These are phyloP conservation scores for Belgica antarctica DNA, from an alignment of 2,888 invertebrate genomes.

Conservation along the genomic window DNA sequence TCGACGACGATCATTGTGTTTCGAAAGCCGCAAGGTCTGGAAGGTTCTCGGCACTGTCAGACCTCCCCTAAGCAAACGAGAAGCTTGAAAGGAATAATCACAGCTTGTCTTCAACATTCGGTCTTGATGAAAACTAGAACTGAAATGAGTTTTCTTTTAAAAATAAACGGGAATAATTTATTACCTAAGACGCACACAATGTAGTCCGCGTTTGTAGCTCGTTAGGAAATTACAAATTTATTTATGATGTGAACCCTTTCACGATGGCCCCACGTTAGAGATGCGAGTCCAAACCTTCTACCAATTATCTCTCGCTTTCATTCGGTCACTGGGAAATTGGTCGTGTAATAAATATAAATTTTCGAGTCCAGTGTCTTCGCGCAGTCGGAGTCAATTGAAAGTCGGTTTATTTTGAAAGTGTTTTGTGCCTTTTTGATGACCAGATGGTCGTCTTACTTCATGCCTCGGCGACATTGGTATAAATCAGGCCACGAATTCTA, in stretches of 20 bases:
- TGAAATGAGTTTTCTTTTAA: not conserved
- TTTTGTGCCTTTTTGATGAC: not conserved
- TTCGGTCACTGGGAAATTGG: not conserved
- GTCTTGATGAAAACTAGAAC: no score
- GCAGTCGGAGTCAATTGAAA: no score
- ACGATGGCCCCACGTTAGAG: no score
- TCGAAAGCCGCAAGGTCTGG: no score
- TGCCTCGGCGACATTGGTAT: not conserved
- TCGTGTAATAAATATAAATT: not conserved
- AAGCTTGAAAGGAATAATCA: no score
- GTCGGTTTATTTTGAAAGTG: not conserved
- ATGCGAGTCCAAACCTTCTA: no score
- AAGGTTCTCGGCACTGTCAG: no score
- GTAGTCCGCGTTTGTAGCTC: slow-evolving; percentile 24
- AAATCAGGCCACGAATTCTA: slow-evolving; percentile 7
- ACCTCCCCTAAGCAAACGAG: no score
- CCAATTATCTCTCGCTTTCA: no score
- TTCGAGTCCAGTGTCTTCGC: no score
- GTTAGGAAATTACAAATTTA: slow-evolving; percentile 33
- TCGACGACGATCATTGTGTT: no score
- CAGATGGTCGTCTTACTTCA: not conserved
- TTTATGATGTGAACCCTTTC: not conserved
- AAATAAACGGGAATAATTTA: slow-evolving; percentile 36
- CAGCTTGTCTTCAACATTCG: no score
- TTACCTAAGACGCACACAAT: slow-evolving; percentile 15